Evolutionary conservation across 2,888 invertebrate genomes (phyloP).

Genomic region (Corbicula japonica): DNA sequence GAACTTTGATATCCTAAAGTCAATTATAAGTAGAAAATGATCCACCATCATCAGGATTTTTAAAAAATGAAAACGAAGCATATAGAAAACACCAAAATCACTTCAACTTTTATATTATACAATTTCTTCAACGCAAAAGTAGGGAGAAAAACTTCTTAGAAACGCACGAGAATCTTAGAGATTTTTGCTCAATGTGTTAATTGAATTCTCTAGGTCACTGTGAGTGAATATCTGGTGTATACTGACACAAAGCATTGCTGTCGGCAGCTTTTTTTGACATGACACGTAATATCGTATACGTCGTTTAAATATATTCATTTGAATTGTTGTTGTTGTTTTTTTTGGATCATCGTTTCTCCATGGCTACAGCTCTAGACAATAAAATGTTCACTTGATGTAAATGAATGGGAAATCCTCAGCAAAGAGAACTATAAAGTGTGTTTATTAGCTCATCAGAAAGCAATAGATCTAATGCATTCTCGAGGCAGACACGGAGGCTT

Average conservation of each 20-base stretch:
- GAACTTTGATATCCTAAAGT: too few species aligned
- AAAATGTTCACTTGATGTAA: constrained; percentile 22
- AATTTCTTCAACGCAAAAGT: too few species aligned
- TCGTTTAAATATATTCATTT: not conserved
- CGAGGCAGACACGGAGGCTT: constrained; percentile 13
- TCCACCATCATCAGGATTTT: too few species aligned
- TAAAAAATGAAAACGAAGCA: too few species aligned
- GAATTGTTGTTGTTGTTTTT: constrained; percentile 1
- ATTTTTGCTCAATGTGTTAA: too few species aligned
- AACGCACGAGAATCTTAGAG: too few species aligned
- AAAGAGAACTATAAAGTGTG: constrained; percentile 27
- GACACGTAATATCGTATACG: not conserved
- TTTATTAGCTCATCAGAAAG: constrained; percentile 34
- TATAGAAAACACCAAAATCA: too few species aligned
- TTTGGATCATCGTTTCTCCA: not conserved
- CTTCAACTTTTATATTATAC: too few species aligned
- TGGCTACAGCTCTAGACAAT: constrained; percentile 16
- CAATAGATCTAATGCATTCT: constrained; percentile 36
- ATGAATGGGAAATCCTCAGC: constrained; percentile 33
- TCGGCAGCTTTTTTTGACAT: not conserved
- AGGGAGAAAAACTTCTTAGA: too few species aligned
- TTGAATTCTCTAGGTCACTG: not conserved
- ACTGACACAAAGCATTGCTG: not conserved
- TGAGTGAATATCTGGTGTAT: not conserved
- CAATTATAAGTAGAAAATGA: too few species aligned